Conservation (phyloP, 2,888 invertebrate genomes). For the Epiblema foenella region DNA sequence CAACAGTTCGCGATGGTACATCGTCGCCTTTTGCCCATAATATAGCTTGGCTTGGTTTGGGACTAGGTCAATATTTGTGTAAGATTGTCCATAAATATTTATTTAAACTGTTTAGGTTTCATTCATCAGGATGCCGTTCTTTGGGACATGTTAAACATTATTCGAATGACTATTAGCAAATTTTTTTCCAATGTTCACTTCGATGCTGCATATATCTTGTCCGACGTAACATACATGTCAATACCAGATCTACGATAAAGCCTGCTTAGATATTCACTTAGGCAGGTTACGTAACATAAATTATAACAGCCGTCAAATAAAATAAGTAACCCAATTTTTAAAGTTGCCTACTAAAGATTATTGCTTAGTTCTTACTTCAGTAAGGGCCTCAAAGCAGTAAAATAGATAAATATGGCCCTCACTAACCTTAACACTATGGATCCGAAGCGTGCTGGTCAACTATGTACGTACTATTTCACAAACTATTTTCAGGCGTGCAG, state of each 20-base stretch:
- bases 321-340: background rate
- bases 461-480: constrained; percentile 38
- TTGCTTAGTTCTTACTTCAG: background rate
- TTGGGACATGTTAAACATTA: background rate
- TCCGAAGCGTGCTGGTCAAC: constrained; percentile 44
- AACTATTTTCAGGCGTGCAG: constrained; percentile 45
- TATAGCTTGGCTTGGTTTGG: too few relatives aligned
- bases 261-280: background rate
- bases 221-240: background rate
- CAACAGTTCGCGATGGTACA: too few relatives aligned
- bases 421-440: constrained; percentile 37
- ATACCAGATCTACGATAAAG: too few relatives aligned
- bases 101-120: too few relatives aligned
- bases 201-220: background rate
- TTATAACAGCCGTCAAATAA: background rate
- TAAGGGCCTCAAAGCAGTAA: background rate
- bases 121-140: too few relatives aligned
- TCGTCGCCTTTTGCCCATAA: too few relatives aligned
- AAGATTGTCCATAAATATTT: too few relatives aligned
- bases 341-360: background rate
- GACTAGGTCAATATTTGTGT: too few relatives aligned
- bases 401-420: constrained; percentile 42
- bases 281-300: background rate
- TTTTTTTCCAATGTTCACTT: background rate
- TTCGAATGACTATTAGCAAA: background rate